Conservation (phyloP, 2,113 vertebrate species). For the Festucalex cinctus region DNA sequence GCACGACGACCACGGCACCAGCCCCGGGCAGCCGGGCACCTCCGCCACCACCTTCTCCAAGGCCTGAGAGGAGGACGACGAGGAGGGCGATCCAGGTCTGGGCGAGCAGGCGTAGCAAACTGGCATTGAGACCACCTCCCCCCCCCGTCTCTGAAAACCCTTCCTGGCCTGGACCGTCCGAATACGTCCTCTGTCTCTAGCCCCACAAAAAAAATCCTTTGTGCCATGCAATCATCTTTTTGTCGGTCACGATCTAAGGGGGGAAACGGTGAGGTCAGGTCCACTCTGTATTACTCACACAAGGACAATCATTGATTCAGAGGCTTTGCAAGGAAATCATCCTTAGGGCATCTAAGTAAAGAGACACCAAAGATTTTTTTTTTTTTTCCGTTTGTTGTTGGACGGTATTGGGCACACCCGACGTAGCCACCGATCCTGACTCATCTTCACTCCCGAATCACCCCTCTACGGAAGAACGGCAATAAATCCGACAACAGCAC, state of each 20-base stretch:
- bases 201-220: slow-evolving; percentile 48
- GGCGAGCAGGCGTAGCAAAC: slow-evolving; percentile 34
- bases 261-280: slow-evolving; percentile 61
- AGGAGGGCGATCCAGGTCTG: slow-evolving; percentile 35
- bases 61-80: slow-evolving; percentile 80
- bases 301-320: slow-evolving; percentile 68
- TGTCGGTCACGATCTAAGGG: slow-evolving; percentile 62
- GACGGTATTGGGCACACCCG: slow-evolving; percentile 42
- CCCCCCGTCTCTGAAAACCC: slow-evolving; percentile 35
- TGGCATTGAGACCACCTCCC: slow-evolving; percentile 35
- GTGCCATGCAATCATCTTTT: slow-evolving; percentile 72
- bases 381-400: slow-evolving; percentile 52
- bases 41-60: slow-evolving; percentile 93
- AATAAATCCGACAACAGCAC: slow-evolving; percentile 76
- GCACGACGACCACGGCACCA: slow-evolving; percentile 86
- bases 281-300: slow-evolving; percentile 59
- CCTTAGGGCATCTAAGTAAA: slow-evolving; percentile 63
- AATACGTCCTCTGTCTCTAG: slow-evolving; percentile 45
- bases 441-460: slow-evolving; percentile 34
- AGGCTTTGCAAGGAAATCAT: slow-evolving; percentile 48
- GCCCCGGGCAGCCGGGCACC: slow-evolving; percentile 81
- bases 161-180: slow-evolving; percentile 45
- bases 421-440: slow-evolving; percentile 48
- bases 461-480: slow-evolving; percentile 57
- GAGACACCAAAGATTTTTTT: slow-evolving; percentile 69